Percentiles rank a stretch among this genome's conserved stretches.
Conservation (phyloP, 92 coral and sea anemone genomes). For the Porites cylindrica region DNA sequence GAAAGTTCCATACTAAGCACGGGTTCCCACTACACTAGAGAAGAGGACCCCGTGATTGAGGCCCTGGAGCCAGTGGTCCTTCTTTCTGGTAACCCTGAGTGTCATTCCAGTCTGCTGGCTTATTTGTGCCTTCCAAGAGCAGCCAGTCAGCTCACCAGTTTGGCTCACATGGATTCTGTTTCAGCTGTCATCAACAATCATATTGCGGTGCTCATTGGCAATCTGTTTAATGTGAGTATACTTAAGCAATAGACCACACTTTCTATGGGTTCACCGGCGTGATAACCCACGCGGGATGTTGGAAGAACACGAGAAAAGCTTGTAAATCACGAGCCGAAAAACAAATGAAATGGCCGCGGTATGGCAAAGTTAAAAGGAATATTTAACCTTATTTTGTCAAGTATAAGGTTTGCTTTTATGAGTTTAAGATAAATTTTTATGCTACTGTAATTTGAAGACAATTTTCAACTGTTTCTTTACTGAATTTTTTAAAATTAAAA, state of each 20-base stretch:
- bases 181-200: constrained; percentile 80
- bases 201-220: constrained; percentile 91
- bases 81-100: constrained; percentile 97
- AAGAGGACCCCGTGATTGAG: constrained; percentile 83
- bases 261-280: too few relatives aligned
- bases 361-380: too few relatives aligned
- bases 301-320: too few relatives aligned
- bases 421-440: too few relatives aligned
- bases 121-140: constrained; percentile 97
- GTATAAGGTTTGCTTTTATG: too few relatives aligned
- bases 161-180: constrained; percentile 75
- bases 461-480: too few relatives aligned
- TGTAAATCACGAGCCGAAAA: too few relatives aligned
- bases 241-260: neutral
- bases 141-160: constrained; percentile 80
- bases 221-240: constrained; percentile 93
- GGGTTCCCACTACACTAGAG: constrained; percentile 80
- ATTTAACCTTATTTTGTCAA: too few relatives aligned
- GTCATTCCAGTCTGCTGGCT: constrained; percentile 90
- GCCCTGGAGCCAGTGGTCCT: constrained; percentile 93
- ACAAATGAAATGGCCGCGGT: too few relatives aligned
- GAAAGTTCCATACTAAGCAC: constrained; percentile 86
- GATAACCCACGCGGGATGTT: too few relatives aligned
- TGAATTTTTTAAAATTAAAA: too few relatives aligned
- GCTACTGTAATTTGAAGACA: too few relatives aligned